Base-by-base conservation (phyloP, 2,888 invertebrate species). In the Lithophane semibrunnea region DNA sequence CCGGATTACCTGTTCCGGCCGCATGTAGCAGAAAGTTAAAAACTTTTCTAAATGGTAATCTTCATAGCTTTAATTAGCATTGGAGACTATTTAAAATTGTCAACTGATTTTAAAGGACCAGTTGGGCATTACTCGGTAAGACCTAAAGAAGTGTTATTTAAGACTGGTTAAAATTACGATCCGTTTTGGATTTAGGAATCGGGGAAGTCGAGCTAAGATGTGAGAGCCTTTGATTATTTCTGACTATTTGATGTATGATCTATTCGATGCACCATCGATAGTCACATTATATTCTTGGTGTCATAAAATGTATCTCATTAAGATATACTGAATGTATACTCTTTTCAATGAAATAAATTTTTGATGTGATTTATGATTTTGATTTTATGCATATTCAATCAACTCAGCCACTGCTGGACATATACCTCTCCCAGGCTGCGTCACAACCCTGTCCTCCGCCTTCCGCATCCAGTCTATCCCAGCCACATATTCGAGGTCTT, bases 91-190 rank as follows among this genome's bases (percentile, higher is more conserved):
- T 56, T 52, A 58, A 72, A 73, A 54, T 79, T 73, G 65, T 52
- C 73, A 64, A 73, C 78, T 73, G 78, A 65, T 58, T 60, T 24
- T 12, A 37, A 54, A 47, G 52, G 52, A 24, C 73, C 73, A 54
- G 44, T 54, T 79, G 54, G 52, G 79, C 49, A 44, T 52, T 58
- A 65, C 54, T 71, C 58, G 24, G 60, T 73, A 54, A 49, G 65
- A 65, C 78, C 74, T 74, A 66, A 52, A 24, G 3, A 56, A 71
- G 65, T 60, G 37, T 79, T 37, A n/a, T n/a, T n/a, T n/a, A 80
- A 79, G 78, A 79, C 78, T 79, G 80, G 65, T 80, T 64, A 73
- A 79, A 73, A 52, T 66, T 58, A 79, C 44, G 24, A 54, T 58
- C 71, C 37, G 24, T 73, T 73, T 80, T 66, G 80, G 74, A 60